Evolutionary conservation across 2,113 vertebrate species (phyloP).

Genomic region (Silurus asotus): DNA sequence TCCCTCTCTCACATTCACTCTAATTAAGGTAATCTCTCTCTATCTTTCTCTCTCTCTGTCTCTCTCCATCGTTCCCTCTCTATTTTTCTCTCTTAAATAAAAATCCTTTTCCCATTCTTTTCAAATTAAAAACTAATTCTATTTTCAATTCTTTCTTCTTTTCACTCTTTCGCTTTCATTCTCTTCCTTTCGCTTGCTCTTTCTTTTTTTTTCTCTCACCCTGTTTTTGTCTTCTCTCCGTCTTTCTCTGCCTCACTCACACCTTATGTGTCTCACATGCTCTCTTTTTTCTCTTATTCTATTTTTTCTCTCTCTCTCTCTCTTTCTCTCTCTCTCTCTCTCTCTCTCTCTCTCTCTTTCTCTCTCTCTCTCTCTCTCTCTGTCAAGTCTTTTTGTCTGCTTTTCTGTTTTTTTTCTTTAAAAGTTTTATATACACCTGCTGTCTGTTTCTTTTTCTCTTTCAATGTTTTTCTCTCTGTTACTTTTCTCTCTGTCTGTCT

Average conservation of each 20-base stretch:
- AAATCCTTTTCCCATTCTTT: too few relatives aligned
- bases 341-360: not conserved
- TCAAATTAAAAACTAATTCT: too few relatives aligned
- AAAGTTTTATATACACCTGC: too few relatives aligned
- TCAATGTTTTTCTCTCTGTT: too few relatives aligned
- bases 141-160: constrained; percentile 6
- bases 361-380: not conserved
- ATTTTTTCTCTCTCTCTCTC: not conserved
- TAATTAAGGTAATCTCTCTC: constrained; percentile 21
- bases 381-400: not conserved
- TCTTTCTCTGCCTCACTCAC: not conserved
- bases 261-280: too few relatives aligned
- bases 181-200: not conserved
- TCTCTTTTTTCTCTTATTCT: not conserved
- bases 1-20: not conserved
- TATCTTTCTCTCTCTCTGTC: not conserved
- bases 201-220: not conserved
- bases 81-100: not conserved
- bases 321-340: not conserved
- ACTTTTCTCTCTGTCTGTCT: too few relatives aligned
- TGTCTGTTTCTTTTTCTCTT: too few relatives aligned
- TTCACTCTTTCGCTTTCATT: not conserved
- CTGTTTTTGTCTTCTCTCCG: not conserved
- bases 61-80: not conserved
- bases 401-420: not conserved